These are phyloP conservation scores for Centropyge bicolor DNA, from an alignment of 2,797 vertebrate species.

Conservation along the genomic window DNA sequence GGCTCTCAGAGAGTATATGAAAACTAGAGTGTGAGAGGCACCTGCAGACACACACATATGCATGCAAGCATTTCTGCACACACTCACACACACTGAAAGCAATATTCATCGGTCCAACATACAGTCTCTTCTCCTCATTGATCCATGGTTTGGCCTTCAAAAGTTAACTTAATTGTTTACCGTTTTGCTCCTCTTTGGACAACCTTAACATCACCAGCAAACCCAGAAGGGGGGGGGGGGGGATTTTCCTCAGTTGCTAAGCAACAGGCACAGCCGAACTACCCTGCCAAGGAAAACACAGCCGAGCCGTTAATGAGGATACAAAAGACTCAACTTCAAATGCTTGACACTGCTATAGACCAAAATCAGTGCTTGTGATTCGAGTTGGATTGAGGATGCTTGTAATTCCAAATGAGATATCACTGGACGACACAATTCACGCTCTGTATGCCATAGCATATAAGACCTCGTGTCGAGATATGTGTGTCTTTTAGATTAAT, in stretches of 20 bases:
- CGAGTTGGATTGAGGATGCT: conserved; percentile 17
- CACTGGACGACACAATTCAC: conserved; percentile 22
- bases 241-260: conserved; percentile 81
- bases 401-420: conserved; percentile 40
- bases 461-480: conserved; percentile 46
- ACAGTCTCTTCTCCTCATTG: conserved; percentile 31
- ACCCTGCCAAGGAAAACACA: conserved; percentile 78
- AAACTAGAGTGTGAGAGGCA: neutral
- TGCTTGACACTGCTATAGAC: conserved; percentile 52
- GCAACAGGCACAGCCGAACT: conserved; percentile 82
- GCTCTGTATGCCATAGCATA: conserved; percentile 16
- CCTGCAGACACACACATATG: neutral
- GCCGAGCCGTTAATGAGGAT: conserved; percentile 80
- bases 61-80: neutral
- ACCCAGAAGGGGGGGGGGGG: conserved; percentile 45
- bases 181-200: conserved; percentile 65
- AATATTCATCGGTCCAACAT: conserved; percentile 21
- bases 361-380: conserved; percentile 50
- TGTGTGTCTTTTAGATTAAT: conserved; percentile 68
- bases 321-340: conserved; percentile 76
- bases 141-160: conserved; percentile 59
- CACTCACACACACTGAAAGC: neutral
- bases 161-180: conserved; percentile 64
- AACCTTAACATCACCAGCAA: conserved; percentile 53
- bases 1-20: conserved; percentile 1